Conservation (phyloP, 2,888 invertebrate genomes). For the Bombylius discolor region DNA sequence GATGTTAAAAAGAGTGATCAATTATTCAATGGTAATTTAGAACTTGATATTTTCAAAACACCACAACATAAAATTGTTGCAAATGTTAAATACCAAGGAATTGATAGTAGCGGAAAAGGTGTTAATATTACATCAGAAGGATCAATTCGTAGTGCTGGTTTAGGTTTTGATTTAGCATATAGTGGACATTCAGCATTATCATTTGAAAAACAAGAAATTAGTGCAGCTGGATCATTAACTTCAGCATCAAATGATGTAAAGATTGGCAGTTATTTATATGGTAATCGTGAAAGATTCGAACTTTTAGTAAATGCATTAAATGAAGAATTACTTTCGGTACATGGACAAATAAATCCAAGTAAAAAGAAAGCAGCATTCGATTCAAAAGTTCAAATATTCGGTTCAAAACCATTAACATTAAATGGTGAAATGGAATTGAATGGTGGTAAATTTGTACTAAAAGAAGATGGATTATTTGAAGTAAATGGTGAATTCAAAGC, state of each 20-base stretch:
- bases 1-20: conserved; percentile 33
- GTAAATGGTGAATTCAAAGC: conserved; percentile 23
- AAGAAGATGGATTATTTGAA: conserved; percentile 21
- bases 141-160: conserved; percentile 38
- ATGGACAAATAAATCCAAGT: conserved; percentile 20
- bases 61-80: conserved; percentile 42
- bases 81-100: conserved; percentile 2
- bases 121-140: conserved; percentile 34
- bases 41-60: conserved; percentile 47
- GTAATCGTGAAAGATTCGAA: conserved; percentile 31
- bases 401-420: conserved; percentile 22
- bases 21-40: conserved; percentile 32
- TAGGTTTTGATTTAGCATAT: conserved; percentile 24
- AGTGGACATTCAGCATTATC: conserved; percentile 25
- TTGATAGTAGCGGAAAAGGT: conserved; percentile 21
- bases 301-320: conserved; percentile 21
- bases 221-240: conserved; percentile 26
- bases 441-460: conserved; percentile 20
- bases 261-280: conserved; percentile 21
- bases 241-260: conserved; percentile 26
- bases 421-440: conserved; percentile 21
- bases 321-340: conserved; percentile 21
- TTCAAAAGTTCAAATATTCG: conserved; percentile 22
- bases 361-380: conserved; percentile 20
- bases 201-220: conserved; percentile 23